Evolutionary conservation across 2,888 invertebrate genomes (phyloP).

Genomic region (Oligia latruncula): DNA sequence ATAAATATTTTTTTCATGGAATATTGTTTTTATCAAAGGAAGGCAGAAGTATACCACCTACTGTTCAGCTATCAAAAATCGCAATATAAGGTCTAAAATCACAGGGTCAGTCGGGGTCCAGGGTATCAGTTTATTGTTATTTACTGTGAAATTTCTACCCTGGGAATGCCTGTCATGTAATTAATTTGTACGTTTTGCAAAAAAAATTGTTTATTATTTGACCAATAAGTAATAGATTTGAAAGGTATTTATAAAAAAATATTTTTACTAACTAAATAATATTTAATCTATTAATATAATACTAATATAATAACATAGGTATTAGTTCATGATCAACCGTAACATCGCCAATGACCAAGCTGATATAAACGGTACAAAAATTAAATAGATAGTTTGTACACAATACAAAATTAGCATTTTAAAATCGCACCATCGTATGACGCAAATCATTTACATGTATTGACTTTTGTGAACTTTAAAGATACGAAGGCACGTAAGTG

Average conservation of each 20-base stretch:
- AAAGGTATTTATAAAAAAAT: background rate
- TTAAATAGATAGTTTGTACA: conserved; percentile 22
- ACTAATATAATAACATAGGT: background rate
- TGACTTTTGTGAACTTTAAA: conserved; percentile 60
- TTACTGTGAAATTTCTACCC: background rate
- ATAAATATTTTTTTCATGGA: background rate
- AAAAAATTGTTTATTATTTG: background rate
- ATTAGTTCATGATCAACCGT: conserved; percentile 3
- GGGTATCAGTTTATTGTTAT: background rate
- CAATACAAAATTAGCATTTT: conserved; percentile 55
- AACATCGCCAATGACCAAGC: conserved; percentile 14
- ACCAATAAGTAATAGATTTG: background rate
- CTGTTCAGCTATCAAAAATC: background rate
- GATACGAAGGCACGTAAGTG: background rate
- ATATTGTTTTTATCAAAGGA: background rate
- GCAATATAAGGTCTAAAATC: background rate
- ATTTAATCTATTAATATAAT: background rate
- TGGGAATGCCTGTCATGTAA: background rate
- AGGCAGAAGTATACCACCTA: background rate
- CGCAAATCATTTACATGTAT: conserved; percentile 54
- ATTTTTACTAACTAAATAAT: background rate
- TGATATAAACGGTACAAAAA: conserved; percentile 30
- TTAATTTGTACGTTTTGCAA: background rate
- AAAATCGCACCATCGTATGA: conserved; percentile 41
- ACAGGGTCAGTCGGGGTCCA: background rate